phyloP scores from a whole-genome alignment of 2,113 vertebrate genomes.

The Eira barbara region DNA sequence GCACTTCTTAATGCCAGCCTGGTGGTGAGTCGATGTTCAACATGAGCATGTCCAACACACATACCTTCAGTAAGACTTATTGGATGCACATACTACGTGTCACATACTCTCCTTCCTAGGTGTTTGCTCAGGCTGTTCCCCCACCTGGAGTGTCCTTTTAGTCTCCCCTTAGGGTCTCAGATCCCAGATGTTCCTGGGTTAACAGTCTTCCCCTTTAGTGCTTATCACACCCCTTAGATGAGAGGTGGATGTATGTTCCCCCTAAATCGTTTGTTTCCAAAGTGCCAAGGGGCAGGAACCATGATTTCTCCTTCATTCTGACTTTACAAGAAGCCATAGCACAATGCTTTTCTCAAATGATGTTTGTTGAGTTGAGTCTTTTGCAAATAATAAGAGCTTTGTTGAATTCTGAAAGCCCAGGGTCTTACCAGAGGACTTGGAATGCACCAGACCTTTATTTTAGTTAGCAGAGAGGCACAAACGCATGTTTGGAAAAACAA shows the following conservation, averaged over 20 bases:
- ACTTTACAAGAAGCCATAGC: neutral
- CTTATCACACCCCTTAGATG: neutral
- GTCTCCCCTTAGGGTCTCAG: neutral
- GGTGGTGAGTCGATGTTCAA: neutral
- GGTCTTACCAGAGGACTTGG: neutral
- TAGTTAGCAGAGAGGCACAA: conserved; percentile 18
- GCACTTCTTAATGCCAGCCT: neutral
- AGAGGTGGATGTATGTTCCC: neutral
- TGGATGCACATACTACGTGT: neutral
- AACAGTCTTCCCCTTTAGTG: neutral
- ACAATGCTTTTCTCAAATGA: neutral
- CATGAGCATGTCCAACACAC: neutral
- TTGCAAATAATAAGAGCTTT: neutral
- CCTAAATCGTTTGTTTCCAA: neutral
- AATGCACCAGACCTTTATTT: neutral
- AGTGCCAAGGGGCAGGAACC: neutral
- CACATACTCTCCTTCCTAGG: neutral
- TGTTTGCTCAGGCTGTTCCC: neutral
- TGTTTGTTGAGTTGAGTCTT: neutral
- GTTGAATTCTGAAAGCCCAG: neutral
- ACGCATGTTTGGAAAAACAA: neutral
- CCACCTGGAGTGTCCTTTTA: neutral
- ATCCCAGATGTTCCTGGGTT: neutral
- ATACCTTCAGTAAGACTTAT: neutral
- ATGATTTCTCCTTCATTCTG: neutral